A percentile compares a stretch with the other conserved stretches of the same genome.
Evolutionary conservation across 2,888 invertebrate genomes (phyloP).

Genomic region (Fragum whitleyi): DNA sequence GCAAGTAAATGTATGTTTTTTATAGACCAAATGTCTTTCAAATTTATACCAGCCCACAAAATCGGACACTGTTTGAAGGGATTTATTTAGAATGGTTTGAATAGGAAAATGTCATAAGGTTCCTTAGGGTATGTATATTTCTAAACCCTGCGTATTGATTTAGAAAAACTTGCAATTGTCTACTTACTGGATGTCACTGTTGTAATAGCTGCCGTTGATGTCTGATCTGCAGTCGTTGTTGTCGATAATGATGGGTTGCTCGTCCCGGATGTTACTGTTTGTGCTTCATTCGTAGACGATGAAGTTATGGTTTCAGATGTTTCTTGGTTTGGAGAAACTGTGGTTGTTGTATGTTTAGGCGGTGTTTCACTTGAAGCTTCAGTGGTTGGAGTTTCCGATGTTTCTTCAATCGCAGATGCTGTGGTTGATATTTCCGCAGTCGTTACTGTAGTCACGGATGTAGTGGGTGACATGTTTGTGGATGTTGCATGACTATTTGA

Average conservation of each 20-base stretch:
- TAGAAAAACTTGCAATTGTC: too few relatives aligned
- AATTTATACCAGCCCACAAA: too few relatives aligned
- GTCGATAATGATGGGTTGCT: too few relatives aligned
- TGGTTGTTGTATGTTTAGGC: not conserved
- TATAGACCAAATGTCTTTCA: too few relatives aligned
- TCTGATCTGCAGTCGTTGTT: constrained; percentile 5
- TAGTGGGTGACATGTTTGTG: not conserved
- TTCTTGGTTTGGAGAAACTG: not conserved
- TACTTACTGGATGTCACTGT: too few relatives aligned
- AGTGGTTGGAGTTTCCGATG: constrained; percentile 10
- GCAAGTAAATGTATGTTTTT: too few relatives aligned
- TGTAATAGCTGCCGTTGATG: not conserved
- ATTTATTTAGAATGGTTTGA: too few relatives aligned
- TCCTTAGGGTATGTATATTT: too few relatives aligned
- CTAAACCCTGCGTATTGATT: too few relatives aligned
- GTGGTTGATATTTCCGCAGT: not conserved
- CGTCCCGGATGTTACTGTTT: not conserved
- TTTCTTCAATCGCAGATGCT: not conserved
- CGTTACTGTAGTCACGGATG: not conserved
- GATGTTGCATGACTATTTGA: too few relatives aligned
- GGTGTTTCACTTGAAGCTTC: not conserved
- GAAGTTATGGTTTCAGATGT: not conserved
- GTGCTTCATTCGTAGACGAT: not conserved
- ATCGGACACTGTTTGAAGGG: too few relatives aligned
- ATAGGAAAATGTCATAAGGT: too few relatives aligned